Base-by-base conservation (phyloP, 2,797 vertebrate species). In the Enteromius mattozi region DNA sequence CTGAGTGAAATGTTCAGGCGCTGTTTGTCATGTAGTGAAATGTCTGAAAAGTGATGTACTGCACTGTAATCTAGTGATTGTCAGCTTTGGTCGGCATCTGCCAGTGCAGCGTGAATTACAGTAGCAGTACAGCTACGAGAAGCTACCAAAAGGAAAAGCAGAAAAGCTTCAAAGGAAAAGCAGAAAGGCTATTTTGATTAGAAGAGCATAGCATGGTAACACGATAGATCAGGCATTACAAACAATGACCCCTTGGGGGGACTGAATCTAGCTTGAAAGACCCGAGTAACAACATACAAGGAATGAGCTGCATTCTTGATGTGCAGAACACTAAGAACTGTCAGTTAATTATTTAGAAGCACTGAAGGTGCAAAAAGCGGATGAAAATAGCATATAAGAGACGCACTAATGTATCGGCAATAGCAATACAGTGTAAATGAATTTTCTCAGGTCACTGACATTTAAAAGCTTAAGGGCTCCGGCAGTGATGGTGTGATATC, bases 401-500 rank as follows among this genome's bases (percentile, higher is more conserved):
- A 63, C 2, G 45, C 37, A 51, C 54, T 74, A 81, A 85, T 70
- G 68, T 63, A 85, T 13, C 1, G 13, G 81, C n/a, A 71, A 61
- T 68, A 24, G 61, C 71, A 77, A 79, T 56, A 78, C 54, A 86
- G 74, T 35, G 80, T 76, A 80, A 89, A 68, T 82, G 2, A 68
- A 84, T 71, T 82, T 81, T 17, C 61, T 61, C 54, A 80, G 78
- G 84, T 86, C 66, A 81, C 71, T 79, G 84, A 76, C 78, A 86
- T 87, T 88, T 87, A 88, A 84, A 78, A 77, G 81, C 78, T 75
- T 81, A 83, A 86, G 42, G 68, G 56, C 74, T 75, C 61, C 33
- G 37, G 40, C 49, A 63, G 71, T 40, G 72, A 78, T 69, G 54
- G n/a, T 77, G 80, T 75, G 72, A 71, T 78, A 77, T 86, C 80